These are phyloP conservation scores for Chalcosyrphus nemorum DNA, from an alignment of 2,888 invertebrate genomes.

Conservation along the genomic window DNA sequence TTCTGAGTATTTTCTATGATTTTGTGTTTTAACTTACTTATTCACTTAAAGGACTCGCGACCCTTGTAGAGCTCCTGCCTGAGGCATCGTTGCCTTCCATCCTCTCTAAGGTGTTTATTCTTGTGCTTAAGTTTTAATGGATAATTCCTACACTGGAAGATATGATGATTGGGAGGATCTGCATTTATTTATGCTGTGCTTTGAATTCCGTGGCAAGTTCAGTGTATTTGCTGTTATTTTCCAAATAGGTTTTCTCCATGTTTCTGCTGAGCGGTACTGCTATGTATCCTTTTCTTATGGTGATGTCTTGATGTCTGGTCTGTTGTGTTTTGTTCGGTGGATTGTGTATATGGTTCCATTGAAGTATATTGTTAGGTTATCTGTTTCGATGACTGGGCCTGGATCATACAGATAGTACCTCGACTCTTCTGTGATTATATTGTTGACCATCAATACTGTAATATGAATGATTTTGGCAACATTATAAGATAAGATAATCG, in stretches of 20 bases:
- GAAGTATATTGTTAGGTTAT: background rate
- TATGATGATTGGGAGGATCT: background rate
- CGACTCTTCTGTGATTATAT: background rate
- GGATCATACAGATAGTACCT: background rate
- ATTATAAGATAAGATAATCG: too few relatives aligned
- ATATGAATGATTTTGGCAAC: too few relatives aligned
- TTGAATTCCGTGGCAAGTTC: background rate
- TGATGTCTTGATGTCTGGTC: background rate
- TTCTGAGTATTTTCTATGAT: background rate
- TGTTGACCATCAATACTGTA: background rate
- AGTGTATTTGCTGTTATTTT: background rate
- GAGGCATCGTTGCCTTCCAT: too few relatives aligned
- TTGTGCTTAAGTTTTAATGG: background rate
- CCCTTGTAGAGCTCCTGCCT: too few relatives aligned
- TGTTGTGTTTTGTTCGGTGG: background rate
- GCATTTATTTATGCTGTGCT: background rate
- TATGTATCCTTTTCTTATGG: background rate
- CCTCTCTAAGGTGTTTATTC: background rate
- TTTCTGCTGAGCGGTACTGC: background rate
- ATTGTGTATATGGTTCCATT: background rate
- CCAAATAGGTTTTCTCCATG: background rate
- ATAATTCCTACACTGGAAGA: background rate
- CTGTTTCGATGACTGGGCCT: background rate
- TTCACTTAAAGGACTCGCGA: too few relatives aligned
- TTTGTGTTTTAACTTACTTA: background rate